phyloP scores from a whole-genome alignment of 2,113 vertebrate genomes.

The Arenaria interpres region DNA sequence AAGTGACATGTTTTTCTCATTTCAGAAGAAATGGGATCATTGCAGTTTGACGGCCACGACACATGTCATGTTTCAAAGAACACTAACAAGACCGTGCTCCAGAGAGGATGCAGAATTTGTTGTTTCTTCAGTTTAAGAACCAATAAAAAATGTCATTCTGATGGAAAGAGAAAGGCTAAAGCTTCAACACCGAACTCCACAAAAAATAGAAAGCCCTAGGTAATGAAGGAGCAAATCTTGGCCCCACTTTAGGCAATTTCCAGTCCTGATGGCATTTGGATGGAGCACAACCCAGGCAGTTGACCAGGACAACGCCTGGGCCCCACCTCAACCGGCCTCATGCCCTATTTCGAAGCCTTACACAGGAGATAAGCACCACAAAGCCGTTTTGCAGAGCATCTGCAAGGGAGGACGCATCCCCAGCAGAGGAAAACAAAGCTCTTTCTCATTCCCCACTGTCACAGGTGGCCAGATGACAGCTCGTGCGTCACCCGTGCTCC shows the following conservation, averaged over 20 bases:
- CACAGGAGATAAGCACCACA: neutral
- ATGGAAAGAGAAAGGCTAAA: conserved; percentile 3
- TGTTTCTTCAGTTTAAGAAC: conserved; percentile 30
- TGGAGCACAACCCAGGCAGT: neutral
- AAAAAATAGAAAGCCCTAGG: neutral
- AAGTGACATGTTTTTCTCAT: conserved; percentile 48
- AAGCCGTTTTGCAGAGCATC: neutral
- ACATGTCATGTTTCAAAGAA: conserved; percentile 35
- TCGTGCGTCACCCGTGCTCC: neutral
- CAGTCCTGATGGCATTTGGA: neutral
- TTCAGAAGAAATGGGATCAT: conserved; percentile 19
- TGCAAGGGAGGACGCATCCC: neutral
- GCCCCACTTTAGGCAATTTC: neutral
- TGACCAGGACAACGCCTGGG: neutral
- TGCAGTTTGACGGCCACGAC: neutral
- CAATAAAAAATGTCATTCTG: neutral
- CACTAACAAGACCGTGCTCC: conserved; percentile 13
- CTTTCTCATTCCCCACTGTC: neutral
- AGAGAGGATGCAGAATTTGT: neutral
- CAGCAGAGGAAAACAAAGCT: neutral
- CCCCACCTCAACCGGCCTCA: neutral
- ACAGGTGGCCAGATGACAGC: conserved; percentile 10
- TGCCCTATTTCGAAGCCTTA: neutral
- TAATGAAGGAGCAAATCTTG: neutral
- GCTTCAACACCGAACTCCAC: neutral